Conservation (phyloP, 2,888 invertebrate genomes). For the Empis livida region DNA sequence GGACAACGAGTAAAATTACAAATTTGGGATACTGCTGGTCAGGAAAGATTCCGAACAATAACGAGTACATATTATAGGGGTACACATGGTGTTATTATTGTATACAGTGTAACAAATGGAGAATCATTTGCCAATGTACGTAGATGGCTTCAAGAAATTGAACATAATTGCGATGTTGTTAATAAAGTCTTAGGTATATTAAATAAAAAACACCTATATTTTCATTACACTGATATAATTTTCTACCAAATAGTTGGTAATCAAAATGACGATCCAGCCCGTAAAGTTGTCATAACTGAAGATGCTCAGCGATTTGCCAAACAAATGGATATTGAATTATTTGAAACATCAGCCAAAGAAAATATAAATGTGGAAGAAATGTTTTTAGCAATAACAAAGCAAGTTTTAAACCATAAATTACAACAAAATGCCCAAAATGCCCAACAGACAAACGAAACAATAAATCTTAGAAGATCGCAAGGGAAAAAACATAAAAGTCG, state of each 20-base stretch:
- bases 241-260: constrained; percentile 62
- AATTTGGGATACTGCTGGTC: constrained; percentile 98
- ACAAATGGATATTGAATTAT: constrained; percentile 93
- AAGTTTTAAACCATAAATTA: constrained; percentile 35
- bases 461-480: constrained; percentile 24
- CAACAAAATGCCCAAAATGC: constrained; percentile 31
- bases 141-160: constrained; percentile 97
- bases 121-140: constrained; percentile 99
- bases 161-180: constrained; percentile 98
- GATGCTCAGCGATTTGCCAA: constrained; percentile 95
- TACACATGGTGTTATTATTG: constrained; percentile 98
- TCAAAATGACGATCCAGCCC: constrained; percentile 88
- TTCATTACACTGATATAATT: background rate
- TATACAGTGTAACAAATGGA: constrained; percentile 97
- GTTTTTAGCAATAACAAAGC: constrained; percentile 54
- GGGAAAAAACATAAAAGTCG: constrained; percentile 30
- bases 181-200: constrained; percentile 85
- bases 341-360: constrained; percentile 98
- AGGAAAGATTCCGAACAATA: constrained; percentile 94
- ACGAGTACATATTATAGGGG: constrained; percentile 99
- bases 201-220: background rate
- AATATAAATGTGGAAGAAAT: constrained; percentile 99
- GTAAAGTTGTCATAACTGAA: constrained; percentile 92
- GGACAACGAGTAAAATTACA: constrained; percentile 86
- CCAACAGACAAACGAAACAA: constrained; percentile 29